Evolutionary conservation across 2,113 vertebrate genomes (phyloP).

Genomic region (Megalops atlanticus): DNA sequence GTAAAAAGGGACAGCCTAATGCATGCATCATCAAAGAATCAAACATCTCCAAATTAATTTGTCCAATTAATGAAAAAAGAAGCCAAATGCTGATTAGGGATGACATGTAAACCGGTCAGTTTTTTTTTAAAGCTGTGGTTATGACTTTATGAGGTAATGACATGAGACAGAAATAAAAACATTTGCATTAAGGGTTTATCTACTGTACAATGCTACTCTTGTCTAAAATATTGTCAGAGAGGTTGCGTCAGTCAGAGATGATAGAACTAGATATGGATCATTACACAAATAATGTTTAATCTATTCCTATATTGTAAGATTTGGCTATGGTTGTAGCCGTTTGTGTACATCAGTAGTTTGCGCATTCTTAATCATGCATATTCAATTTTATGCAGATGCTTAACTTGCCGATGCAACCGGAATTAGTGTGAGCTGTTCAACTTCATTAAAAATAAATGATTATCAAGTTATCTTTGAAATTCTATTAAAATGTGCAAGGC

Average conservation of each 20-base stretch:
- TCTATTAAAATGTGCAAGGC: slow-evolving; percentile 77
- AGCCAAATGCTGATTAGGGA: slow-evolving; percentile 80
- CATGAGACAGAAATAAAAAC: slow-evolving; percentile 66
- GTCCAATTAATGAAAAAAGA: slow-evolving; percentile 93
- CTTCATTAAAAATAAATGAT: slow-evolving; percentile 79
- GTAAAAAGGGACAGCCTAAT: slow-evolving; percentile 86
- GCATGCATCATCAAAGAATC: slow-evolving; percentile 88
- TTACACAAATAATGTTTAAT: slow-evolving; percentile 74
- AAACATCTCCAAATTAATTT: slow-evolving; percentile 92
- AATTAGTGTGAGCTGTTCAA: slow-evolving; percentile 76
- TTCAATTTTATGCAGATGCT: slow-evolving; percentile 70
- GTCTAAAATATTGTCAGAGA: slow-evolving; percentile 32
- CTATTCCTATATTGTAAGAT: slow-evolving; percentile 65
- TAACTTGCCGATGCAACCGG: slow-evolving; percentile 64
- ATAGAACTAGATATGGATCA: slow-evolving; percentile 72
- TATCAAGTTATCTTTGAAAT: slow-evolving; percentile 80
- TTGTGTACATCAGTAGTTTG: slow-evolving; percentile 57
- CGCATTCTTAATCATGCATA: slow-evolving; percentile 68
- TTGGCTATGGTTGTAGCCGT: slow-evolving; percentile 67
- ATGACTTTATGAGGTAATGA: slow-evolving; percentile 52
- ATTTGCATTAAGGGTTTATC: slow-evolving; percentile 51
- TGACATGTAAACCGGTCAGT: slow-evolving; percentile 78
- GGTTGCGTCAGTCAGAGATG: slow-evolving; percentile 58
- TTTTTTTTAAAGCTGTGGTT: slow-evolving; percentile 60
- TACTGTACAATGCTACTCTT: slow-evolving; percentile 25